Percentiles rank a stretch among this genome's conserved stretches.
Evolutionary conservation across 2,113 vertebrate genomes (phyloP).

Genomic region (Cyprichromis sp.): DNA sequence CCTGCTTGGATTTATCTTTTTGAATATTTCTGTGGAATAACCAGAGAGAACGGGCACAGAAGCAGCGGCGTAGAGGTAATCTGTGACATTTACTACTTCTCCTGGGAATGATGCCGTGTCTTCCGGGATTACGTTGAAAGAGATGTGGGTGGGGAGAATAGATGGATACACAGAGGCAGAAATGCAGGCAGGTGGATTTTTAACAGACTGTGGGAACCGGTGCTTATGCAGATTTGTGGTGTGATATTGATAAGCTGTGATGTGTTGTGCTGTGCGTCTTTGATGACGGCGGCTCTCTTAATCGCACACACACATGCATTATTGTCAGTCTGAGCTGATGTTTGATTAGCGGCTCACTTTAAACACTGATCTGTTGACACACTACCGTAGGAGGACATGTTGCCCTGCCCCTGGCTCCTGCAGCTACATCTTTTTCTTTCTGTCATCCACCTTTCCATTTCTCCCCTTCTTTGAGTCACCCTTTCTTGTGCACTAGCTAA

Average conservation of each 20-base stretch:
- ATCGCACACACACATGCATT: constrained; percentile 3
- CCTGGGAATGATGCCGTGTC: constrained; percentile 47
- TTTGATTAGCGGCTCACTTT: constrained; percentile 32
- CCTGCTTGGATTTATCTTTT: constrained; percentile 42
- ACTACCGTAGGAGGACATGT: constrained; percentile 69
- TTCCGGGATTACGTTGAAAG: constrained; percentile 55
- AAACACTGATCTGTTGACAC: constrained; percentile 59
- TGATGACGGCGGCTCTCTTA: constrained; percentile 21
- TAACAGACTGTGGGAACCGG: background rate
- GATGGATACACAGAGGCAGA: constrained; percentile 23
- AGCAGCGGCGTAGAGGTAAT: constrained; percentile 51
- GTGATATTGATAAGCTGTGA: constrained; percentile 37
- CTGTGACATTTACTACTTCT: constrained; percentile 59
- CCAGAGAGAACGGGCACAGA: background rate
- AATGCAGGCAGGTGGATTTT: constrained; percentile 41
- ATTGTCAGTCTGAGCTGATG: background rate
- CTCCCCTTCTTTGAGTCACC: background rate
- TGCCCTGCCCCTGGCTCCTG: constrained; percentile 49
- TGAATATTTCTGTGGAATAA: constrained; percentile 50
- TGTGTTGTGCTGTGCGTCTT: constrained; percentile 32
- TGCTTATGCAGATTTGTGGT: constrained; percentile 20
- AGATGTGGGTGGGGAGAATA: constrained; percentile 45
- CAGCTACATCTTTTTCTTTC: constrained; percentile 18
- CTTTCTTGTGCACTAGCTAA: background rate
- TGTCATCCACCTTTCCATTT: background rate